Conservation (phyloP, 2,797 vertebrate species). For the Hippocampus kuda region DNA sequence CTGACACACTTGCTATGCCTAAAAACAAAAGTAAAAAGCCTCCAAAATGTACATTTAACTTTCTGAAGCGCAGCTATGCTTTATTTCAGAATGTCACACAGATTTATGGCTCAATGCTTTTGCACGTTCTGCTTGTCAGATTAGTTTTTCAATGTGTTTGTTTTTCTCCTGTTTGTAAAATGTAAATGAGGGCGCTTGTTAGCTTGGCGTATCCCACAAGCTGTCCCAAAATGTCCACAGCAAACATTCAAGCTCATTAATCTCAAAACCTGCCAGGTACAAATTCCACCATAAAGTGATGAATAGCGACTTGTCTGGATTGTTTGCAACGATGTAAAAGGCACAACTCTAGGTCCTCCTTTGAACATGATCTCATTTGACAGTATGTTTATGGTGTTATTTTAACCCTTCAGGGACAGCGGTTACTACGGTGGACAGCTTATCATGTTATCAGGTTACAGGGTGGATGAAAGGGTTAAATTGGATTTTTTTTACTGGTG, state of each 20-base stretch:
- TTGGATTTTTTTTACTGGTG: background rate
- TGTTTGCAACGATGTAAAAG: background rate
- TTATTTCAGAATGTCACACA: background rate
- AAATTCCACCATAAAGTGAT: background rate
- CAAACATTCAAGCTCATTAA: background rate
- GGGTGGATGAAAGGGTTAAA: too few relatives aligned
- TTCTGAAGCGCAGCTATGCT: background rate
- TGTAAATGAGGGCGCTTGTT: background rate
- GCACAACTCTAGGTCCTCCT: background rate
- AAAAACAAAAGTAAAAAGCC: background rate
- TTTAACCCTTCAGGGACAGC: too few relatives aligned
- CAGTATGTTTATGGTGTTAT: too few relatives aligned
- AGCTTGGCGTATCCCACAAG: background rate
- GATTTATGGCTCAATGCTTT: background rate
- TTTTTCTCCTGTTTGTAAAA: background rate
- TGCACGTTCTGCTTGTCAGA: background rate
- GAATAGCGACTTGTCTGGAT: background rate
- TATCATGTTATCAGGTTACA: too few relatives aligned
- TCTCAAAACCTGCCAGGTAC: background rate
- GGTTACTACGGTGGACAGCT: too few relatives aligned
- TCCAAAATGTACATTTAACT: background rate
- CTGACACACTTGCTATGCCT: too few relatives aligned
- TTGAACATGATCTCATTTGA: background rate
- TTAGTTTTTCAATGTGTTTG: background rate
- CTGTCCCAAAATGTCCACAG: background rate